Percentiles rank a stretch among this genome's conserved stretches.
Conservation (phyloP, 1,140 invertebrate genomes). For the Temnothorax nylanderi region DNA sequence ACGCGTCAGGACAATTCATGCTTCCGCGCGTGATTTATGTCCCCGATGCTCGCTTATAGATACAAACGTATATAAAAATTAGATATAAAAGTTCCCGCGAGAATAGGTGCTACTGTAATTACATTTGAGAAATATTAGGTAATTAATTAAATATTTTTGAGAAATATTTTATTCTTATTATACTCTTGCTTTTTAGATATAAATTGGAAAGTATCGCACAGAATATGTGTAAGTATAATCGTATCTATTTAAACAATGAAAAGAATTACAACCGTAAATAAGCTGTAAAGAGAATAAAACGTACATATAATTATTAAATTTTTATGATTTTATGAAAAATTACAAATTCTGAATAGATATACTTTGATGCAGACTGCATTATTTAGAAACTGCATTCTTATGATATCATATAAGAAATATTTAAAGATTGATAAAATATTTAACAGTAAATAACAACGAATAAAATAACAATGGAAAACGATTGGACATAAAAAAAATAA, state of each 20-base stretch:
- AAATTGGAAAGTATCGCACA: not conserved
- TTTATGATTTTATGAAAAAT: not conserved
- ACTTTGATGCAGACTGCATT: no score
- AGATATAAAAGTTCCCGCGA: not conserved
- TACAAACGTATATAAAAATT: not conserved
- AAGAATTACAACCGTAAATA: not conserved
- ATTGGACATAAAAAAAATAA: no score
- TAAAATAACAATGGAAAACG: no score
- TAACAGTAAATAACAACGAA: no score
- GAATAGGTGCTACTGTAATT: not conserved
- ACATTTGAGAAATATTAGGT: not conserved
- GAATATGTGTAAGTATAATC: not conserved
- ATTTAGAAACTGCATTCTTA: no score
- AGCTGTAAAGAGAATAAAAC: not conserved
- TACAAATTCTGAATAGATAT: not conserved
- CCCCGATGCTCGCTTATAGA: constrained; percentile 21
- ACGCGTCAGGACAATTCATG: constrained; percentile 56
- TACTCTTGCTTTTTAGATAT: not conserved
- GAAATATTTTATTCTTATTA: not conserved
- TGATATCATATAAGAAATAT: no score
- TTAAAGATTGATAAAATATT: no score
- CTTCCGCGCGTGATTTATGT: constrained; percentile 49
- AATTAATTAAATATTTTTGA: not conserved
- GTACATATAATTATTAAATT: not conserved
- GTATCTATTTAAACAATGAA: not conserved